Evolutionary conservation across 1,140 invertebrate species (phyloP).

Genomic region (Papilio glaucus): DNA sequence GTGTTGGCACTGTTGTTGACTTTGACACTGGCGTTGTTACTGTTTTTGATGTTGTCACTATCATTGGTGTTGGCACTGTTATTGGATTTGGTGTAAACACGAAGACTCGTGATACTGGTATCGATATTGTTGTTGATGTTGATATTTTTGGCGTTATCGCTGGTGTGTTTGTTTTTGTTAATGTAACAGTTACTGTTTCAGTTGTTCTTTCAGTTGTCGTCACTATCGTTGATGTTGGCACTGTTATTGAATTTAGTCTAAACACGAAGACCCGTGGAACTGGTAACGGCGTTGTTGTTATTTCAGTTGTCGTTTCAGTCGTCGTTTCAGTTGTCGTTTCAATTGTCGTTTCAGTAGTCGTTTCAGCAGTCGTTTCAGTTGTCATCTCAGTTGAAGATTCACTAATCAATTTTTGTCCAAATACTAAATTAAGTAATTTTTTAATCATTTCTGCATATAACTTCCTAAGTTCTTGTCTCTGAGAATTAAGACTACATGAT

Average conservation of each 20-base stretch:
- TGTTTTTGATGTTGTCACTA: neutral
- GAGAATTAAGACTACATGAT: neutral
- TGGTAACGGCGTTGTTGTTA: neutral
- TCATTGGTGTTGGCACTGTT: neutral
- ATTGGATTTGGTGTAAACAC: neutral
- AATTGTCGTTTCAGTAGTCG: neutral
- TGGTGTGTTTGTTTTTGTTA: too few species aligned
- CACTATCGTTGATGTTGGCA: neutral
- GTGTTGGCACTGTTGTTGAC: neutral
- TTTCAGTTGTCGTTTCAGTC: neutral
- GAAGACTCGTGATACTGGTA: neutral
- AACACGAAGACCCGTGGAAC: too few species aligned
- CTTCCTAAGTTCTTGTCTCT: neutral
- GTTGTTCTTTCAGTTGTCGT: too few species aligned
- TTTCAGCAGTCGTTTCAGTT: neutral
- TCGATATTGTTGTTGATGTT: neutral
- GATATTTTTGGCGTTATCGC: too few species aligned
- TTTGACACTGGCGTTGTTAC: too few species aligned
- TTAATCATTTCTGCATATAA: constrained; percentile 6
- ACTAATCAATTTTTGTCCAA: too few species aligned
- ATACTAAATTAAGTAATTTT: neutral
- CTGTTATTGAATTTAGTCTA: neutral
- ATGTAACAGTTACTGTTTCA: too few species aligned
- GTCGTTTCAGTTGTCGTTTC: neutral
- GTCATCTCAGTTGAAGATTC: too few species aligned